Conservation (phyloP, 2,113 vertebrate genomes). For the human (Homo sapiens) region DNA sequence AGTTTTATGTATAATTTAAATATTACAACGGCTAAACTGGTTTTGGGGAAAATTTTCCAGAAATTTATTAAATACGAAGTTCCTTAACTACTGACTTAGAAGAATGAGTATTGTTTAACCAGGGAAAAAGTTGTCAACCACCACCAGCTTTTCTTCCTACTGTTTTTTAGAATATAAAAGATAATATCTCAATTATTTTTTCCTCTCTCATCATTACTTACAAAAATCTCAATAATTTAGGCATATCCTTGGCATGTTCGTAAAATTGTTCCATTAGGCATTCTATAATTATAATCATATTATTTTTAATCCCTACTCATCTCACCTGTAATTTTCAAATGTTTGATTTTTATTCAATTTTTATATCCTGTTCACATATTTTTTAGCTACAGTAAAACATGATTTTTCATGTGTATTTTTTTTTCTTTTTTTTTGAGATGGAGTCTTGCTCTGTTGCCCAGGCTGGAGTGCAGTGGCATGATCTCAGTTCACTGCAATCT, state of each 20-base stretch:
- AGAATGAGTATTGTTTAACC: neutral
- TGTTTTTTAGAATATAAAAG: neutral
- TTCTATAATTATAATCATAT: neutral
- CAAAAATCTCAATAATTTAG: neutral
- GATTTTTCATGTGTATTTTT: neutral
- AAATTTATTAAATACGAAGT: conserved; percentile 18
- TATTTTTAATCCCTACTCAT: neutral
- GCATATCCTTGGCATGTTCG: neutral
- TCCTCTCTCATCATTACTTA: too few relatives aligned
- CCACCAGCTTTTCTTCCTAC: neutral
- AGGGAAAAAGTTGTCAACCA: conserved; percentile 3
- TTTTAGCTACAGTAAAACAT: neutral
- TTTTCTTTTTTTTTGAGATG: too few relatives aligned
- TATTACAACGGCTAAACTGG: neutral
- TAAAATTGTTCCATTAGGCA: neutral
- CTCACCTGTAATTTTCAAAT: neutral
- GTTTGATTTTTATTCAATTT: neutral
- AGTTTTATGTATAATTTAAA: conserved; percentile 18
- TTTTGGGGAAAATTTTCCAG: conserved; percentile 23
- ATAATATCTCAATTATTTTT: neutral
- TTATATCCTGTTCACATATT: neutral
- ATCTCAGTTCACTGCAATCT: too few relatives aligned
- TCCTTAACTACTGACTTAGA: conserved; percentile 18
- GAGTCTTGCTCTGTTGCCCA: too few relatives aligned
- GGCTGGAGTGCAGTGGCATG: too few relatives aligned